These are phyloP conservation scores for Periophthalmus magnuspinnatus DNA, from an alignment of 2,797 vertebrate genomes.

Conservation along the genomic window DNA sequence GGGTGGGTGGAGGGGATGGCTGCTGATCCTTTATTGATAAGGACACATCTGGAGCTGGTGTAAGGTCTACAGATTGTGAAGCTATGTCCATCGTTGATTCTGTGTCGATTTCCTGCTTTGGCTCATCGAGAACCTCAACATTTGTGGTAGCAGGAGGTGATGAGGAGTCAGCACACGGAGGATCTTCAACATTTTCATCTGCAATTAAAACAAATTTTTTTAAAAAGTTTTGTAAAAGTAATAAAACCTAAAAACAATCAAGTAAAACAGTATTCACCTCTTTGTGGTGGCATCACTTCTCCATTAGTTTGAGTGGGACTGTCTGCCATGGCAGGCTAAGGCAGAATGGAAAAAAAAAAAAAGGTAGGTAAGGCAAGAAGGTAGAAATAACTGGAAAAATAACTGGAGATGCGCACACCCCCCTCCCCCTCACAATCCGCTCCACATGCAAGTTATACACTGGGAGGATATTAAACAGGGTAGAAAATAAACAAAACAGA, in stretches of 20 bases:
- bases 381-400: not conserved
- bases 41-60: constrained; percentile 52
- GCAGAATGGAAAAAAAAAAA: not conserved
- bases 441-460: not conserved
- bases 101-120: constrained; percentile 45
- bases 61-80: constrained; percentile 40
- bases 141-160: constrained; percentile 41
- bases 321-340: constrained; percentile 70
- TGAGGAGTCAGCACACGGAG: constrained; percentile 48
- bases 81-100: constrained; percentile 36
- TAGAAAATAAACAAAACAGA: too few relatives aligned
- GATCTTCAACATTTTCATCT: constrained; percentile 63
- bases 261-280: constrained; percentile 70
- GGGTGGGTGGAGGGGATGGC: constrained; percentile 42
- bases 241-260: not conserved
- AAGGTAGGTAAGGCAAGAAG: not conserved
- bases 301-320: constrained; percentile 88
- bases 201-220: not conserved
- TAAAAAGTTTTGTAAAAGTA: not conserved
- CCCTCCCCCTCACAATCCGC: too few relatives aligned
- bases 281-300: constrained; percentile 81
- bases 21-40: constrained; percentile 63
- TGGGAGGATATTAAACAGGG: not conserved
- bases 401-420: not conserved
- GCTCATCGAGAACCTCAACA: constrained; percentile 48